Conservation (phyloP, 1,140 invertebrate genomes). For the Pteromalus puparum region DNA sequence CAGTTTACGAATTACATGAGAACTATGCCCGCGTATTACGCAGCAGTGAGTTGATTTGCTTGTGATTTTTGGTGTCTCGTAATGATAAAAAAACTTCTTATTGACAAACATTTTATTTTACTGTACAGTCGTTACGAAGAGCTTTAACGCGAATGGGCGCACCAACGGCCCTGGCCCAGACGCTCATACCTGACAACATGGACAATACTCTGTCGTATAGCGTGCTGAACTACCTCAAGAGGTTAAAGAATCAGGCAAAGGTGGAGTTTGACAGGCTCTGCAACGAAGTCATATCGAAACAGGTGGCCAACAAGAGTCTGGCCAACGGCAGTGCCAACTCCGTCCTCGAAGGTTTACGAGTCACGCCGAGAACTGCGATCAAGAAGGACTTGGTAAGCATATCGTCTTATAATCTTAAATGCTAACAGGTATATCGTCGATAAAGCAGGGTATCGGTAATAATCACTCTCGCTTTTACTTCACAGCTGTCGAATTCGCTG, state of each 20-base stretch:
- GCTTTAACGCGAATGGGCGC: slow-evolving; percentile 94
- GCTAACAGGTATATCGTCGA: not conserved
- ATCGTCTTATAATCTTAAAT: not conserved
- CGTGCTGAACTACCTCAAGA: slow-evolving; percentile 95
- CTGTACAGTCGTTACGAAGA: slow-evolving; percentile 87
- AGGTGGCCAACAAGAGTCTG: slow-evolving; percentile 76
- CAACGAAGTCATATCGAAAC: slow-evolving; percentile 80
- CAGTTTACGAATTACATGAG: slow-evolving; percentile 96
- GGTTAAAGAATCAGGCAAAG: slow-evolving; percentile 97
- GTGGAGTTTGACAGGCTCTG: slow-evolving; percentile 95
- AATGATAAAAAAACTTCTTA: not conserved
- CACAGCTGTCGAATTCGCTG: slow-evolving; percentile 82
- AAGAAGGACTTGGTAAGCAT: slow-evolving; percentile 84
- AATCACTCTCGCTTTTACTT: slow-evolving; percentile 40
- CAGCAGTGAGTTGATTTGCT: slow-evolving; percentile 80
- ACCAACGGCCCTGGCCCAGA: slow-evolving; percentile 85
- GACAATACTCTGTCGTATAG: slow-evolving; percentile 95
- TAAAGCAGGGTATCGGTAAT: not conserved
- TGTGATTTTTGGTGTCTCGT: slow-evolving; percentile 24
- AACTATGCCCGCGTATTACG: slow-evolving; percentile 97
- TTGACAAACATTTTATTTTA: slow-evolving; percentile 31
- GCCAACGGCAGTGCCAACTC: slow-evolving; percentile 68
- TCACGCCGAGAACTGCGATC: slow-evolving; percentile 80
- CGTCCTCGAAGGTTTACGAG: slow-evolving; percentile 83
- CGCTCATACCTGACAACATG: slow-evolving; percentile 92